phyloP scores from a whole-genome alignment of 2,113 vertebrate genomes.

The Odontesthes bonariensis region DNA sequence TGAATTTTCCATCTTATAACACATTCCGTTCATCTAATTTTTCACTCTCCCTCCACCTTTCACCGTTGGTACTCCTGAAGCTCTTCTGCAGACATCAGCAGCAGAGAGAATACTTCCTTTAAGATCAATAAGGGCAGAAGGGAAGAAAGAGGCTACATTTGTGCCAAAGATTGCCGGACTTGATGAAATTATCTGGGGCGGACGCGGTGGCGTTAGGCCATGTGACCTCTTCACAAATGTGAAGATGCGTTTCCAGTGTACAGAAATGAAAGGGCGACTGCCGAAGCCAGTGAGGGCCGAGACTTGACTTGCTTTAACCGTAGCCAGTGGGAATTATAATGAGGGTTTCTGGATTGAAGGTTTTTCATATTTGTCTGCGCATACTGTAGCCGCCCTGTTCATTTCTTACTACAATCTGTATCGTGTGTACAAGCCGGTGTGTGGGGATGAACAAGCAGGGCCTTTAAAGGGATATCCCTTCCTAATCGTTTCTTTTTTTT shows the following conservation, averaged over 20 bases:
- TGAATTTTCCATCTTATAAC: slow-evolving; percentile 53
- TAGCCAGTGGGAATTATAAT: too few species aligned
- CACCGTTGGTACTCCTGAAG: slow-evolving; percentile 1
- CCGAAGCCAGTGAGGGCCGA: not conserved
- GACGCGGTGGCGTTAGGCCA: not conserved
- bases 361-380: too few species aligned
- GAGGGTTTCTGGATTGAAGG: too few species aligned
- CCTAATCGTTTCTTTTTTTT: too few species aligned
- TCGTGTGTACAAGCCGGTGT: too few species aligned
- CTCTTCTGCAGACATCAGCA: slow-evolving; percentile 31
- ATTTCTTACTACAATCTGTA: too few species aligned
- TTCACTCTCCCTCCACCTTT: not conserved
- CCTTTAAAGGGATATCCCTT: too few species aligned
- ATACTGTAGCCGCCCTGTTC: too few species aligned
- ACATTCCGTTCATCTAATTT: slow-evolving; percentile 38
- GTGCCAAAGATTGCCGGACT: not conserved
- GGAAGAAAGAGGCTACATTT: not conserved
- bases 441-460: too few species aligned
- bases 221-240: slow-evolving; percentile 7
- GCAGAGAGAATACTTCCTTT: slow-evolving; percentile 16
- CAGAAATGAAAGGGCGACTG: not conserved
- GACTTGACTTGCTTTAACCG: not conserved
- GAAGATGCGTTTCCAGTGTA: not conserved
- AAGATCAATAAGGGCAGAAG: slow-evolving; percentile 30
- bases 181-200: not conserved